These are phyloP conservation scores for Riptortus pedestris DNA, from an alignment of 1,140 invertebrate species.

Conservation along the genomic window DNA sequence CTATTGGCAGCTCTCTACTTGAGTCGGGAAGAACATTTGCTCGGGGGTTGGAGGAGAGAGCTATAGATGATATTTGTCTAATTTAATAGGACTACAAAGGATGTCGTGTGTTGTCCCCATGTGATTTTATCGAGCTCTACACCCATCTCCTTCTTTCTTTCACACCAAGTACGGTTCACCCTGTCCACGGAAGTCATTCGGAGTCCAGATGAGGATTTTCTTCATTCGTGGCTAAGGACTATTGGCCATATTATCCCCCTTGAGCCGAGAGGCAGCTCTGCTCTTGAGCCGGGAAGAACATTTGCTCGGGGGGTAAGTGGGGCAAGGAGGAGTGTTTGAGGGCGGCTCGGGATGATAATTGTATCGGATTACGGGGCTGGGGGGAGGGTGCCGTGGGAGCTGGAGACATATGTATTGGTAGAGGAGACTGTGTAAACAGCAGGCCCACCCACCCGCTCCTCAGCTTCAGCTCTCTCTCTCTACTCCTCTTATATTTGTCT, in stretches of 20 bases:
- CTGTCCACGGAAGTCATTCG: background rate
- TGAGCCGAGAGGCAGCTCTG: background rate
- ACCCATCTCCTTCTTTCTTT: too few species aligned
- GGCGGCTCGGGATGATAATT: background rate
- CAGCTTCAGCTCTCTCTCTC: too few species aligned
- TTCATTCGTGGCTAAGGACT: background rate
- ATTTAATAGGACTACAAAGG: too few species aligned
- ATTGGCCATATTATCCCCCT: background rate
- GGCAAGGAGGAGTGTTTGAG: background rate
- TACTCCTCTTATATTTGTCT: slow-evolving; percentile 23
- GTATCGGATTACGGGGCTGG: background rate
- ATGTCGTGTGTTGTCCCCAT: too few species aligned
- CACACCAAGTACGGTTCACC: background rate
- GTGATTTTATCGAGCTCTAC: too few species aligned
- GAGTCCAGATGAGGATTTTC: background rate
- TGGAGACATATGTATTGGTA: background rate
- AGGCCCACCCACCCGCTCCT: background rate
- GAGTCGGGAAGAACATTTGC: too few species aligned
- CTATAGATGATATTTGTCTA: too few species aligned
- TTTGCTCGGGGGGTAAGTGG: background rate
- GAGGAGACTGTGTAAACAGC: background rate
- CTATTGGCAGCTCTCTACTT: too few species aligned
- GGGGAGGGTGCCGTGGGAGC: background rate
- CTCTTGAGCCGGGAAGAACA: background rate
- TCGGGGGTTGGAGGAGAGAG: too few species aligned